These are phyloP conservation scores for Magallana nippona DNA, from an alignment of 2,888 invertebrate genomes.

Conservation along the genomic window DNA sequence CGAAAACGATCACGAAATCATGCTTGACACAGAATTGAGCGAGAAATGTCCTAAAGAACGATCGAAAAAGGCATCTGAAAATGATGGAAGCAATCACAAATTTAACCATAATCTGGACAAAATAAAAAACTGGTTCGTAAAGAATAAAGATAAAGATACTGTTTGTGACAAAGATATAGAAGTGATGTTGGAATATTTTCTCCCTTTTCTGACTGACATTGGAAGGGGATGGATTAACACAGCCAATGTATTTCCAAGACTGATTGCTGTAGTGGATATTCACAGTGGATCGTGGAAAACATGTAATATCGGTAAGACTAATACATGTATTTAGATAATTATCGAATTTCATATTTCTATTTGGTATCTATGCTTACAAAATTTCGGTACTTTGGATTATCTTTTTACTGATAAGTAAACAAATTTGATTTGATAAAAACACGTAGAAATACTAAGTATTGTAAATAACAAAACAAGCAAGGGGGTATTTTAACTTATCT, in stretches of 20 bases:
- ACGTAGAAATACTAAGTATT: too few relatives aligned
- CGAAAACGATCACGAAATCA: neutral
- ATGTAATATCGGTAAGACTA: conserved; percentile 5
- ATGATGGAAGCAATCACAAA: neutral
- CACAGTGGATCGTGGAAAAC: conserved; percentile 14
- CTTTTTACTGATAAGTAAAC: too few relatives aligned
- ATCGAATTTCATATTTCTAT: too few relatives aligned
- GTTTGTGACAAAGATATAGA: neutral
- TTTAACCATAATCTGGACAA: neutral
- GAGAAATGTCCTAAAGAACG: neutral
- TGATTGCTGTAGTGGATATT: conserved; percentile 5
- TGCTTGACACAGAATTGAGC: too few relatives aligned
- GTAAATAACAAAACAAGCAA: too few relatives aligned
- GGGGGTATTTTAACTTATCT: too few relatives aligned
- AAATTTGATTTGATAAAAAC: too few relatives aligned
- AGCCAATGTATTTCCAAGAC: neutral
- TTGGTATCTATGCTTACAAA: too few relatives aligned
- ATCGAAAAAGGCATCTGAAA: neutral
- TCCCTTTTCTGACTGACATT: neutral
- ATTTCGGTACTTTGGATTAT: too few relatives aligned
- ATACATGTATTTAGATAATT: neutral
- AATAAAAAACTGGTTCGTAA: neutral
- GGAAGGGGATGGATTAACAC: neutral
- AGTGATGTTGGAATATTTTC: neutral
- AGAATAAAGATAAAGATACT: neutral